Evolutionary conservation across 2,113 vertebrate species (phyloP), one percentile per base, ranked within the genome.

Genomic region (Zootoca vivipara): DNA sequence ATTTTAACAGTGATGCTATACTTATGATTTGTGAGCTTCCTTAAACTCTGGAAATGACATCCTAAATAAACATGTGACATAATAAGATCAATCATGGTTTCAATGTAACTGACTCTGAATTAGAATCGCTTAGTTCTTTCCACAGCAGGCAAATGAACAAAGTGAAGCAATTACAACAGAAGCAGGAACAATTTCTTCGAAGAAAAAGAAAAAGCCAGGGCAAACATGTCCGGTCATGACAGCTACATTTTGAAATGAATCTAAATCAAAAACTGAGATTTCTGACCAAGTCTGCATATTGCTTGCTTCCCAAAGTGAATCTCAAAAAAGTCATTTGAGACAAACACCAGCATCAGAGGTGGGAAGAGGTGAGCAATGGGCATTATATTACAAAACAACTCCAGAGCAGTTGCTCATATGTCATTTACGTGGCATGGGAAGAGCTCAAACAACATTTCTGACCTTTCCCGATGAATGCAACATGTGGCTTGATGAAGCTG

Each of bases 381-480:
- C 52, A 67, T 88, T 52, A 82, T 64, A 28, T 90, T 90, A 75
- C 74, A 56, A 78, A 90, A 90, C 16, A 20, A 82, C 78, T 67
- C 62, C 26, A 73, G 52, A 7, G 7, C 85, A 35, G 42, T 18
- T 52, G 62, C 42, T 52, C 18, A 33, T 79, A 70, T 78, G 75
- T 62, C 75, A 18, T 62, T 75, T 75, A 85, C 22, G 5, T 4
- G 33, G 33, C 33, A 86, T 5, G 26, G 42, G 12, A 10, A 56
- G 38, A 38, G 24, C 12, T 46, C 40, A 67, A 62, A 56, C 42
- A 86, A 33, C 77, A 58, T 69, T 56, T 62, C 52, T 70, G 85
- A 86, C 77, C 75, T 86, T 86, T 86, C 28, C 35, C 58, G 52
- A 18, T 79, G 74, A 78, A 82, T 65, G 38, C 15, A 79, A 70